These are phyloP conservation scores for Caenorhabditis sp. DNA, from an alignment of 2,888 invertebrate genomes.

Conservation along the genomic window DNA sequence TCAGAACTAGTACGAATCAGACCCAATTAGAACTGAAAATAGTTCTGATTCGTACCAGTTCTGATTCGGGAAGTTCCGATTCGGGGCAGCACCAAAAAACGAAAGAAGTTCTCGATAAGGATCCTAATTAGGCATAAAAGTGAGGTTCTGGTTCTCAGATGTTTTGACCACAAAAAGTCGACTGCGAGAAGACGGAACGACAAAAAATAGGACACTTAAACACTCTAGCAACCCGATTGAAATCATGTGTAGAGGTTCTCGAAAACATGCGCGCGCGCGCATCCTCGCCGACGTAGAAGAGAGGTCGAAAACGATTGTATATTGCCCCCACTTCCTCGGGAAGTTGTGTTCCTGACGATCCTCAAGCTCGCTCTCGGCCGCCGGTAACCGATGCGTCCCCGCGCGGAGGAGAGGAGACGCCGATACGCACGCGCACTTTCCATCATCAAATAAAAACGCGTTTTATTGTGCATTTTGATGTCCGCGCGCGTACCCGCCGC, in stretches of 20 bases:
- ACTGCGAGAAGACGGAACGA: neutral
- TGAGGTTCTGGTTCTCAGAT: slow-evolving; percentile 7
- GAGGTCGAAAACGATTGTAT: no score
- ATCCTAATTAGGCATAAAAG: no score
- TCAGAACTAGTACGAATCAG: no score
- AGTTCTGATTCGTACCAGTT: no score
- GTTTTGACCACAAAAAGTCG: neutral
- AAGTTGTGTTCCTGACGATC: slow-evolving; percentile 4
- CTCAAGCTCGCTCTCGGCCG: slow-evolving; percentile 4
- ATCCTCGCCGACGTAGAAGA: no score
- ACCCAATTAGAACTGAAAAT: no score
- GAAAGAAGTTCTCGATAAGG: no score
- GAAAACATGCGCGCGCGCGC: slow-evolving; percentile 50
- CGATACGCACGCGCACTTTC: slow-evolving; percentile 36
- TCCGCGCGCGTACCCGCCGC: slow-evolving; percentile 27
- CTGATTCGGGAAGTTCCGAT: no score
- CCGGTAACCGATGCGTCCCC: slow-evolving; percentile 37
- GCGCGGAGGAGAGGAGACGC: slow-evolving; percentile 19
- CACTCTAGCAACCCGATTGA: slow-evolving; percentile 25
- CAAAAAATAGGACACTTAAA: slow-evolving; percentile 33
- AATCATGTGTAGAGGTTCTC: slow-evolving; percentile 44
- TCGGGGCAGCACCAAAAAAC: no score
- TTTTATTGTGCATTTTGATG: slow-evolving; percentile 57
- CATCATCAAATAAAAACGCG: slow-evolving; percentile 55
- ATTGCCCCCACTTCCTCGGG: no score